These are phyloP conservation scores for Melanophora roralis DNA, from an alignment of 2,888 invertebrate species.

Conservation along the genomic window DNA sequence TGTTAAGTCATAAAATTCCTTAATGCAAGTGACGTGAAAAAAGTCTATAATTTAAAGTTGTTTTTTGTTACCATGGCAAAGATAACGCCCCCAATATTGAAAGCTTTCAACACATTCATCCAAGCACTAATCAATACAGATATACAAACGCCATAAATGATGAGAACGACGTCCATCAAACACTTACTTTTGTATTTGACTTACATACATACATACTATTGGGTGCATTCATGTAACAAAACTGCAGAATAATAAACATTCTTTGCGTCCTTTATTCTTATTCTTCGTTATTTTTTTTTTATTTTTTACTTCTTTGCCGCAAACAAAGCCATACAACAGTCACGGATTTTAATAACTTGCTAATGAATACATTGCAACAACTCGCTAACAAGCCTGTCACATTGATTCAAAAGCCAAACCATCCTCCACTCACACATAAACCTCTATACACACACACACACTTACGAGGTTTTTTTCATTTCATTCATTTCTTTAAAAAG, in stretches of 20 bases:
- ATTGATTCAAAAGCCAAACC: slow-evolving; percentile 30
- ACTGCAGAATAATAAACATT: slow-evolving; percentile 13
- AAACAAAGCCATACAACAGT: slow-evolving; percentile 70
- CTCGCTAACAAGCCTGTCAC: slow-evolving; percentile 59
- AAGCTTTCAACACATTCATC: slow-evolving; percentile 70
- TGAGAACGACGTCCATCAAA: slow-evolving; percentile 33
- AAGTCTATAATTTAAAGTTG: slow-evolving; percentile 17
- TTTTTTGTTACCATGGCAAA: slow-evolving; percentile 33
- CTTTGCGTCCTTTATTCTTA: slow-evolving; percentile 13
- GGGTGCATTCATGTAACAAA: neutral
- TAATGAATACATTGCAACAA: slow-evolving; percentile 66
- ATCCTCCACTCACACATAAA: neutral
- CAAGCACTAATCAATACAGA: slow-evolving; percentile 26
- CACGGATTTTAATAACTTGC: slow-evolving; percentile 72
- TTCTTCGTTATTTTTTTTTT: neutral
- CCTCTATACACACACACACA: neutral
- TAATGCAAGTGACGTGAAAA: slow-evolving; percentile 3
- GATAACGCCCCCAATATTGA: slow-evolving; percentile 45
- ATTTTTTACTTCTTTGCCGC: slow-evolving; percentile 10
- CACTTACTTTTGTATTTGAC: slow-evolving; percentile 30
- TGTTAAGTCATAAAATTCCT: slow-evolving; percentile 20
- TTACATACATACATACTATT: too few species aligned
- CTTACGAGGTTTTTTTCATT: too few species aligned
- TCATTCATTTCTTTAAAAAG: slow-evolving; percentile 6
- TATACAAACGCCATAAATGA: neutral